Evolutionary conservation across 2,113 vertebrate species (phyloP), one percentile per base, ranked within the genome.

Genomic region (Tupaia tana): DNA sequence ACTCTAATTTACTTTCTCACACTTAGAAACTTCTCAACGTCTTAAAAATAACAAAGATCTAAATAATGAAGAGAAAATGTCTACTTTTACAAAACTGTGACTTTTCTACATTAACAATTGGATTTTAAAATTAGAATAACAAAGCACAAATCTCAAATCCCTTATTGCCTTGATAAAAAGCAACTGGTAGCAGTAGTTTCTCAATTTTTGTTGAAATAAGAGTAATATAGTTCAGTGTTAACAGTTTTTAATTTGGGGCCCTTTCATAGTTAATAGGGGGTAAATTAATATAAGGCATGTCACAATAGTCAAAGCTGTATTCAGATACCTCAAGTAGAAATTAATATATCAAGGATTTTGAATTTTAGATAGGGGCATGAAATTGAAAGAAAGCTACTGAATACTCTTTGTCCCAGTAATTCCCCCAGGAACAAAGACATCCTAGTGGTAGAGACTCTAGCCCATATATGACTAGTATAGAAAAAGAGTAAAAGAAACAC

Each of bases 121-220:
- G 25, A 81, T 12, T 27, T 64, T 89, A 27, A 89, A 82, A 56
- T 88, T 80, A 89, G 34, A 93, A 66, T 43, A 56, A 31, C 52
- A 63, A n/a, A 6, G 3, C 43, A 43, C 31, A 24, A 63, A 43
- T 58, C 12, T 82, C 15, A 77, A 86, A 80, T 34, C 24, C 75
- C 19, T 66, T 58, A 54, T 8, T 54, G 12, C 10, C 77, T 29
- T 61, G 1, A 22, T 56, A 75, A 63, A 69, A 77, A 89, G 20
- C 52, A 25, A 81, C 61, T 13, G 31, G 15, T 73, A 85, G 7
- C 9, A 59, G 24, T 58, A 12, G 2, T 56, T 80, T 34, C 13
- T 91, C 27, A 80, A 69, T 54, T 34, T 73, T 74, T 64, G 8
- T 70, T 95, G 31, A 89, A 93, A 74, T 80, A 80, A 83, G 16